Base-by-base conservation (phyloP, 2,888 invertebrate genomes). In the Amphipoea lucens region DNA sequence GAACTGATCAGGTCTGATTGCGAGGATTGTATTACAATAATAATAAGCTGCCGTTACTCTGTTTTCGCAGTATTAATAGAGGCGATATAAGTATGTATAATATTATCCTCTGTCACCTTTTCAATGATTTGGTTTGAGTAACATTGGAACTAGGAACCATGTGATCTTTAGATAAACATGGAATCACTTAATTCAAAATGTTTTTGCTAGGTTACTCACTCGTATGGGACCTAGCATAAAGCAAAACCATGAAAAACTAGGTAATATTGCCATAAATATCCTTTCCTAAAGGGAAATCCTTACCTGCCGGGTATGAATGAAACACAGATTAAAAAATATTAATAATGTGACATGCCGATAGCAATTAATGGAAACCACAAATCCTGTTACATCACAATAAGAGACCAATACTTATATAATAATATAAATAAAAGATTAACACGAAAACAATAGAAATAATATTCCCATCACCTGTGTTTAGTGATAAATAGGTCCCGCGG, bases 401-500 rank as follows among this genome's bases (percentile, higher is more conserved):
- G 45, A 76, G 72, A 67, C 11, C 29, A 81, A 84, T 82, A 29
- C 29, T 29, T 29, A 77, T 65, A 74, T 81, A 76, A 67, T 73
- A 82, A 85, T 77, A 82, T 71, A 85, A 9, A 60, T 86, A 77
- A 81, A 76, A 89, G 4, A 77, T 77, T 85, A 86, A 91, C 89
- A 93, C 90, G 90, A 92, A 93, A 93, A 94, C 92, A 92, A 93
- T 91, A 95, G 85, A 94, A 95, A 95, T 93, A 94, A 94, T 94
- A 95, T 91, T 95, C 95, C 96, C 96, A 93, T 97, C 97, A 97
- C 97, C 97, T 97, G 97, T 91, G 93, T 96, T 96, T 97, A 97
- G 95, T 97, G 97, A 96, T 97, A 97, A 92, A 97, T 96, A 96
- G 96, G 95, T 96, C 97, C 97, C 96, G 96, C 96, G 95, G 97